Percentiles rank a stretch among this genome's conserved stretches.
Evolutionary conservation across 2,888 invertebrate genomes (phyloP).

Genomic region (Tenthredo notha): DNA sequence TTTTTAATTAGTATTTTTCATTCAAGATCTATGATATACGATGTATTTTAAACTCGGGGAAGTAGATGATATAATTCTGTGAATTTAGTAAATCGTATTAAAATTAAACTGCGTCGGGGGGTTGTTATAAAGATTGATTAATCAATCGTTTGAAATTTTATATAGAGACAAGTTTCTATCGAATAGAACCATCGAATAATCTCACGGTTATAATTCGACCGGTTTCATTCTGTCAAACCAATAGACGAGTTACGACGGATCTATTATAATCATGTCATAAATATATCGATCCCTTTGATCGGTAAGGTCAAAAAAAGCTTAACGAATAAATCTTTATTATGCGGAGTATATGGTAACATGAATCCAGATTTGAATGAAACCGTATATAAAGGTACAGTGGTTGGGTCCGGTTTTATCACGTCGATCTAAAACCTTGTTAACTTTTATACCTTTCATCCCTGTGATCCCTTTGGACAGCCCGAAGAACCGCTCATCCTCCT

Average conservation of each 20-base stretch:
- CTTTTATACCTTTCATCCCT: slow-evolving; percentile 52
- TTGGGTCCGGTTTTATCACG: slow-evolving; percentile 46
- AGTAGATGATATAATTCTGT: not conserved
- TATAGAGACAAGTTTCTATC: not conserved
- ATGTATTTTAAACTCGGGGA: slow-evolving; percentile 11
- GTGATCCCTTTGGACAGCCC: slow-evolving; percentile 59
- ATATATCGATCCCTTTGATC: not conserved
- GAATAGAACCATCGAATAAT: not conserved
- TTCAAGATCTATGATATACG: not conserved
- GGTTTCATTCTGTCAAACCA: not conserved
- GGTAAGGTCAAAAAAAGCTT: not conserved
- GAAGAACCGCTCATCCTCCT: slow-evolving; percentile 55
- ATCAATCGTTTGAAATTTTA: not conserved
- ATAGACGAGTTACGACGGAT: not conserved
- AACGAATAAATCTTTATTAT: slow-evolving; percentile 11
- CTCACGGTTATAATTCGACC: not conserved
- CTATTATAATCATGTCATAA: not conserved
- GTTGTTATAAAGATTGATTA: not conserved
- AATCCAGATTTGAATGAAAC: slow-evolving; percentile 46
- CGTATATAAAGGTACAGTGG: slow-evolving; percentile 22
- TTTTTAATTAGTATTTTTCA: slow-evolving; percentile 45
- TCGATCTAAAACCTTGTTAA: slow-evolving; percentile 50
- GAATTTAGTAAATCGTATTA: not conserved
- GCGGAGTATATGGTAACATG: slow-evolving; percentile 15
- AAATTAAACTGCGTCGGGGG: not conserved